Evolutionary conservation across 2,797 vertebrate species (phyloP).

Genomic region (Hyperoplus immaculatus): DNA sequence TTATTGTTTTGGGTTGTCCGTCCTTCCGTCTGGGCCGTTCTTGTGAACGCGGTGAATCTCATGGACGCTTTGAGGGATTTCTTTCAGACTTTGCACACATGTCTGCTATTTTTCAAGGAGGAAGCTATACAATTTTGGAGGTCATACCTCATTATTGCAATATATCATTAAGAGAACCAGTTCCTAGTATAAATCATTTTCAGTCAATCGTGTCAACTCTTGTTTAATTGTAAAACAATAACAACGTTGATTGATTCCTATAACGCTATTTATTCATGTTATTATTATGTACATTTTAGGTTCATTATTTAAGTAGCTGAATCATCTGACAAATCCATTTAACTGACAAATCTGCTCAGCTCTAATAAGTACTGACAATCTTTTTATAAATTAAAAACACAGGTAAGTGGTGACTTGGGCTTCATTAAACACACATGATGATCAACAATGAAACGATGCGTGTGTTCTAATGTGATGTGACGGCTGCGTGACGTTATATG

Average conservation of each 20-base stretch:
- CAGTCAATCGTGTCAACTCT: background rate
- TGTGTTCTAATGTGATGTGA: constrained; percentile 10
- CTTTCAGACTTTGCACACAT: too few relatives aligned
- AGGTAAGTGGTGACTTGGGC: background rate
- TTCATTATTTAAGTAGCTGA: background rate
- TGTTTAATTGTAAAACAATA: background rate
- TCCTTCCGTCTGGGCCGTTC: too few relatives aligned
- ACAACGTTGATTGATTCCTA: background rate
- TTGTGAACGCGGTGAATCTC: too few relatives aligned
- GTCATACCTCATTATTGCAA: too few relatives aligned
- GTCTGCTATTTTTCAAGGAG: too few relatives aligned
- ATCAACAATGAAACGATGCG: background rate
- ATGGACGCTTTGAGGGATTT: too few relatives aligned
- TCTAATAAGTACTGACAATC: background rate
- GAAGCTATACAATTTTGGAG: too few relatives aligned
- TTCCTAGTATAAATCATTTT: background rate
- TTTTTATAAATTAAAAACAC: background rate
- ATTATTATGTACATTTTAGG: too few relatives aligned
- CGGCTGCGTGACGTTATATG: constrained; percentile 45
- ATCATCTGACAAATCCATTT: background rate
- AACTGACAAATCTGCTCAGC: background rate
- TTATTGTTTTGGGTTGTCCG: too few relatives aligned
- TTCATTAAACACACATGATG: background rate
- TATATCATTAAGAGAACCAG: background rate
- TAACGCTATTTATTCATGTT: background rate